phyloP scores from a whole-genome alignment of 2,113 vertebrate species.

The Bufo bufo region DNA sequence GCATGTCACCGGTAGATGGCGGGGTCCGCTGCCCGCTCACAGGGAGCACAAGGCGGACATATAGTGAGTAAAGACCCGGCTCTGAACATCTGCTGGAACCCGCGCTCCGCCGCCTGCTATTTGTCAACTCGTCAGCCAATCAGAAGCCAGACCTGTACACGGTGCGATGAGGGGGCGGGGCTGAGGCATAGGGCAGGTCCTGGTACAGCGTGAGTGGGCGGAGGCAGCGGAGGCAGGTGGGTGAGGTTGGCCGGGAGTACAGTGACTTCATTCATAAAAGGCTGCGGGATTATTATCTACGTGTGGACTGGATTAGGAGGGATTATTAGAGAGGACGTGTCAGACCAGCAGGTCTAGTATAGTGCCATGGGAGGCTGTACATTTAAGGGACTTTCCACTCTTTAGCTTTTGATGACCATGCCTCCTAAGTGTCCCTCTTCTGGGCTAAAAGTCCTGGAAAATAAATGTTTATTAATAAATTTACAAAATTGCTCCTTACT shows the following conservation, averaged over 20 bases:
- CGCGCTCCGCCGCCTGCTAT: conserved; percentile 24
- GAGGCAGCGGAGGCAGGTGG: neutral
- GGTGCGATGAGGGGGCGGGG: conserved; percentile 26
- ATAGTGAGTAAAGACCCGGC: conserved; percentile 18
- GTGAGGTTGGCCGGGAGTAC: neutral
- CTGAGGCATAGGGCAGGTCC: neutral
- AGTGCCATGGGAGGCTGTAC: too few relatives aligned
- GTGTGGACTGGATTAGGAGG: neutral
- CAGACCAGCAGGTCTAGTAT: too few relatives aligned
- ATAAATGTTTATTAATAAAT: too few relatives aligned
- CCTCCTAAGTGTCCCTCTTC: too few relatives aligned
- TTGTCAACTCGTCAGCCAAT: conserved; percentile 52
- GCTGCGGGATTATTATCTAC: neutral
- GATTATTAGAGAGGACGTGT: neutral
- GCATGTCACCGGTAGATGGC: conserved; percentile 17
- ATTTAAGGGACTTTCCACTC: too few relatives aligned
- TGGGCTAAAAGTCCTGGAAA: too few relatives aligned
- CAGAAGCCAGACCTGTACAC: conserved; percentile 35
- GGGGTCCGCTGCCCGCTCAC: conserved; percentile 39
- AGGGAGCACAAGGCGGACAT: neutral
- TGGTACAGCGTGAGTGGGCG: conserved; percentile 16
- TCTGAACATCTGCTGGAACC: conserved; percentile 25
- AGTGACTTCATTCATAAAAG: conserved; percentile 11
- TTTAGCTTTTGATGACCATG: too few relatives aligned
- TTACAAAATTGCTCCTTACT: too few relatives aligned